These are phyloP conservation scores for Halictus rubicundus DNA, from an alignment of 1,140 invertebrate genomes.

Conservation along the genomic window DNA sequence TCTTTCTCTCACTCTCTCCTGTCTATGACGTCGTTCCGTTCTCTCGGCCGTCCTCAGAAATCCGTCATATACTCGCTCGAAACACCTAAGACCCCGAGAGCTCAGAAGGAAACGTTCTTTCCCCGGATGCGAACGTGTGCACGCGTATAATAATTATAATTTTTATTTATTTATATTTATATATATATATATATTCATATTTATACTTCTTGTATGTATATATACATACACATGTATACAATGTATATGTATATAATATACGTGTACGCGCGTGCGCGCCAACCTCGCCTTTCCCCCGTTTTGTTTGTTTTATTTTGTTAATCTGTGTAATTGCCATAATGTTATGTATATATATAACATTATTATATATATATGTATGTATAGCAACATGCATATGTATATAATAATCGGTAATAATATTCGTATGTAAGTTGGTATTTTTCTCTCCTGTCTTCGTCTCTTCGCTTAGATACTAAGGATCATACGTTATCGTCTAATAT, in stretches of 20 bases:
- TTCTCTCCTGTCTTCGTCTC: slow-evolving; percentile 57
- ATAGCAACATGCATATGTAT: not conserved
- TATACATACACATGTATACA: slow-evolving; percentile 39
- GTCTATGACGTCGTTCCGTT: slow-evolving; percentile 12
- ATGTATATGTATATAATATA: slow-evolving; percentile 41
- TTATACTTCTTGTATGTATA: slow-evolving; percentile 39
- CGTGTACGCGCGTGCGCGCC: slow-evolving; percentile 22
- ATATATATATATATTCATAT: slow-evolving; percentile 47
- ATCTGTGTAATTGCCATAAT: slow-evolving; percentile 70
- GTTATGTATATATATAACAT: slow-evolving; percentile 34
- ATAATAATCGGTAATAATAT: slow-evolving; percentile 68
- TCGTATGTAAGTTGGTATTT: slow-evolving; percentile 75
- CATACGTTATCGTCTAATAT: slow-evolving; percentile 75
- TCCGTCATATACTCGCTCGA: not conserved
- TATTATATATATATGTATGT: too few relatives aligned
- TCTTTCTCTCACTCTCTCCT: too few relatives aligned
- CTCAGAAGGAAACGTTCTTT: slow-evolving; percentile 50
- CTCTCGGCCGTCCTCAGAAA: not conserved
- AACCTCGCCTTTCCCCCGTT: slow-evolving; percentile 3
- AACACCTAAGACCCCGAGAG: slow-evolving; percentile 54
- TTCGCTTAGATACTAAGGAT: slow-evolving; percentile 71
- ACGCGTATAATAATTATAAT: slow-evolving; percentile 23
- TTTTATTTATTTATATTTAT: slow-evolving; percentile 42
- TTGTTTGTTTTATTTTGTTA: slow-evolving; percentile 47
- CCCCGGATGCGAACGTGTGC: slow-evolving; percentile 65